A percentile compares a stretch with the other conserved stretches of the same genome.
These are phyloP conservation scores for Mythimna albipuncta DNA, from an alignment of 2,888 invertebrate species.

Conservation along the genomic window DNA sequence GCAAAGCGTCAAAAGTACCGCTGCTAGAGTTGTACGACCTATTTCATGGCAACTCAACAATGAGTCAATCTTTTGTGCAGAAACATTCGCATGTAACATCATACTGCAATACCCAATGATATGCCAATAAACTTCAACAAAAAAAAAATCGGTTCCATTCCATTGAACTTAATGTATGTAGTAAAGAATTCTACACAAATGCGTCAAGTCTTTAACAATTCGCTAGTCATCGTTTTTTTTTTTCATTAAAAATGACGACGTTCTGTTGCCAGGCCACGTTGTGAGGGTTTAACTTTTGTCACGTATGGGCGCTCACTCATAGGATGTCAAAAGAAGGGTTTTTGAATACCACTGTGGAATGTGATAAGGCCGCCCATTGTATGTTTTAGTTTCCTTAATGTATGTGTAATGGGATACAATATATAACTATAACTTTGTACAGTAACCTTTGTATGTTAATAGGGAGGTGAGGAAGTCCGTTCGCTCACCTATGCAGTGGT, in stretches of 20 bases:
- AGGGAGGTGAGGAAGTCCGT: no score
- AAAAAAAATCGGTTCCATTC: slow-evolving; percentile 24
- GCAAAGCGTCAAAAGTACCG: slow-evolving; percentile 15
- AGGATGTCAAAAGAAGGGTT: slow-evolving; percentile 2
- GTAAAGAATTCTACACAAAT: slow-evolving; percentile 18
- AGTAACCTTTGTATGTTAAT: no score
- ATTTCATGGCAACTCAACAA: slow-evolving; percentile 5
- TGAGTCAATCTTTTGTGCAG: background rate
- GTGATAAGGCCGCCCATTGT: background rate
- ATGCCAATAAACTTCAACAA: slow-evolving; percentile 12
- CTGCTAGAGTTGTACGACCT: slow-evolving; percentile 25
- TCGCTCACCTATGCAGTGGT: no score
- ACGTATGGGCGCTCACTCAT: slow-evolving; percentile 10
- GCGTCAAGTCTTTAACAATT: slow-evolving; percentile 11
- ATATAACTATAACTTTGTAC: no score
- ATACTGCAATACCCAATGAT: slow-evolving; percentile 10
- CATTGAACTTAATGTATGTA: slow-evolving; percentile 19
- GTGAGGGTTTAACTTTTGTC: slow-evolving; percentile 23
- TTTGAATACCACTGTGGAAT: background rate
- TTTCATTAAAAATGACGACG: slow-evolving; percentile 37
- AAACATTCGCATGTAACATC: slow-evolving; percentile 14
- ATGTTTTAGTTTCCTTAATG: no score
- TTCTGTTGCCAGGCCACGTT: slow-evolving; percentile 4
- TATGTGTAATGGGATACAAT: no score
- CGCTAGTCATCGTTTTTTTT: slow-evolving; percentile 49